Evolutionary conservation across 1,140 invertebrate genomes (phyloP).

Genomic region (Eumaeus atala): DNA sequence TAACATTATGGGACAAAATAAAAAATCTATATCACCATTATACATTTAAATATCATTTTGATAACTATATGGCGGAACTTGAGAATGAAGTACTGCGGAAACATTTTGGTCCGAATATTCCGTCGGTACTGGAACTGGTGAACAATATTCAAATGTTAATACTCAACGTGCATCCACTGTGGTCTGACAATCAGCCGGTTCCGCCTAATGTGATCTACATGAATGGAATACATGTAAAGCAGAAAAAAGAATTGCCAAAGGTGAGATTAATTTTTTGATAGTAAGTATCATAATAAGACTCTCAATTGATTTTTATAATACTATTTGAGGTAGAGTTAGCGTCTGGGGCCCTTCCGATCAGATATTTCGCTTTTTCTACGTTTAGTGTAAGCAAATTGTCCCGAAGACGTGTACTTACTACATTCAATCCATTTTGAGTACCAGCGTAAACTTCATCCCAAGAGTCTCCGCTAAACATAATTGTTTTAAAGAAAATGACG

Average conservation of each 20-base stretch:
- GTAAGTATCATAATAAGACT: no score
- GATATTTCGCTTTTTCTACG: no score
- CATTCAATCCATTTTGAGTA: no score
- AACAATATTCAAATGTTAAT: slow-evolving; percentile 20
- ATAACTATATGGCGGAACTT: background rate
- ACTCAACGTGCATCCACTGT: slow-evolving; percentile 14
- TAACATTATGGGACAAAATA: background rate
- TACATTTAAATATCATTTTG: background rate
- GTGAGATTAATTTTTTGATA: slow-evolving; percentile 10
- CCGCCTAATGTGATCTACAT: slow-evolving; percentile 19
- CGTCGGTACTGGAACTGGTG: background rate
- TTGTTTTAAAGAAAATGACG: no score
- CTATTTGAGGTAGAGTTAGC: no score
- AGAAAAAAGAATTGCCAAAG: slow-evolving; percentile 12
- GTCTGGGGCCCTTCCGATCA: no score
- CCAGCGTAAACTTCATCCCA: no score
- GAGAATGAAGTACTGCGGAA: background rate
- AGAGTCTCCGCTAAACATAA: no score
- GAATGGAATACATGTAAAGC: slow-evolving; percentile 10
- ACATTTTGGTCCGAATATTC: slow-evolving; percentile 4
- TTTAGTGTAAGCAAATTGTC: no score
- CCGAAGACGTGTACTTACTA: no score
- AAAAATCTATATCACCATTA: background rate
- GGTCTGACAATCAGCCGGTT: slow-evolving; percentile 16
- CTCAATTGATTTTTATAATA: no score